Evolutionary conservation across 2,113 vertebrate species (phyloP).

Genomic region (Clarias batrachus): DNA sequence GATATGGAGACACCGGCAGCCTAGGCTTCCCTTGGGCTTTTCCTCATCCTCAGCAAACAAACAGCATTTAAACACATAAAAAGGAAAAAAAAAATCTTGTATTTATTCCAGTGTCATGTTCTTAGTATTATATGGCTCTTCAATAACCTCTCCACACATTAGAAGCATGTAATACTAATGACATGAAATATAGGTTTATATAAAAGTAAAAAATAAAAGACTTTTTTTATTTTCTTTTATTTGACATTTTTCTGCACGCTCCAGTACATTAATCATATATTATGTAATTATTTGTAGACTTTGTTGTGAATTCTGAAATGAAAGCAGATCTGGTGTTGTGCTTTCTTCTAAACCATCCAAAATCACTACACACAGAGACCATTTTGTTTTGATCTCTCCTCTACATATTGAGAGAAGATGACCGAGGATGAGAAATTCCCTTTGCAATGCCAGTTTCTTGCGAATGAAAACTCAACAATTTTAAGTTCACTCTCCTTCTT

Average conservation of each 20-base stretch:
- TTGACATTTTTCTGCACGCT: not conserved
- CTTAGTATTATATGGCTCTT: not conserved
- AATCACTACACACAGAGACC: not conserved
- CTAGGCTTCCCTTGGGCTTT: constrained; percentile 47
- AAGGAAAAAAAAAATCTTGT: not conserved
- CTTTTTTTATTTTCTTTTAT: no score
- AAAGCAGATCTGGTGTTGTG: constrained; percentile 2
- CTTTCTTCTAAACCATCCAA: not conserved
- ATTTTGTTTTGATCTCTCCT: not conserved
- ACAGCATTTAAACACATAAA: not conserved
- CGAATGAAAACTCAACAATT: constrained; percentile 2
- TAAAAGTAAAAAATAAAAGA: no score
- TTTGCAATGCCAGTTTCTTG: constrained; percentile 39
- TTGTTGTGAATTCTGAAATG: not conserved
- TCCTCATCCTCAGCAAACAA: constrained; percentile 61
- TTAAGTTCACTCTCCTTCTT: not conserved
- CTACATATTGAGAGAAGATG: not conserved
- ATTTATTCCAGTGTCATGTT: not conserved
- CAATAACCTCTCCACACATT: not conserved
- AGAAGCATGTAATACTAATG: not conserved
- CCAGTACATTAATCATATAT: not conserved
- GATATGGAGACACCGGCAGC: constrained; percentile 41
- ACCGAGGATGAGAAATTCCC: constrained; percentile 59
- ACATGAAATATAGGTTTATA: not conserved
- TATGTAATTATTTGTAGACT: not conserved